phyloP scores from a whole-genome alignment of 2,888 invertebrate genomes.

The Chrysomela aeneicollis region DNA sequence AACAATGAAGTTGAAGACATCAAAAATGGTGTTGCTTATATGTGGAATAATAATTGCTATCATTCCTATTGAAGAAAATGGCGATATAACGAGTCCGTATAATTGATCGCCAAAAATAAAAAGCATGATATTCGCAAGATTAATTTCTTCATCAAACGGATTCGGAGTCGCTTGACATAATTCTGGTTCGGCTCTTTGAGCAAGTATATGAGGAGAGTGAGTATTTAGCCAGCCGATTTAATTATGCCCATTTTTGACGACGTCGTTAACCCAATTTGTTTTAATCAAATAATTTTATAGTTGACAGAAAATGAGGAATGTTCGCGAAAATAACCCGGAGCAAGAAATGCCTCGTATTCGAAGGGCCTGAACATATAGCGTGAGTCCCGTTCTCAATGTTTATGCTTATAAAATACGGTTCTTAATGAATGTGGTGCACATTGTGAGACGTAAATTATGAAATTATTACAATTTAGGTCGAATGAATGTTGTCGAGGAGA shows the following conservation, averaged over 20 bases:
- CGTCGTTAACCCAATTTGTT: not conserved
- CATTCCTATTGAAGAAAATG: not conserved
- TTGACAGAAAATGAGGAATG: slow-evolving; percentile 4
- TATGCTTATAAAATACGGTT: not conserved
- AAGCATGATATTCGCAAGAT: not conserved
- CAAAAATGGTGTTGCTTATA: no score
- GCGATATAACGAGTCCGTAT: not conserved
- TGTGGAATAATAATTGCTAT: no score
- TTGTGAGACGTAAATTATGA: not conserved
- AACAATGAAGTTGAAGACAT: no score
- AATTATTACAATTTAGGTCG: not conserved
- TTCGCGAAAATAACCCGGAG: not conserved
- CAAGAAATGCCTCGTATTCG: not conserved
- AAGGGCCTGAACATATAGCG: not conserved
- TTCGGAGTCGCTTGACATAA: not conserved
- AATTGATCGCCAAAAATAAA: not conserved
- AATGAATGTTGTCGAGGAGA: not conserved
- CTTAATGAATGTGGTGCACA: not conserved
- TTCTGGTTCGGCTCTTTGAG: not conserved
- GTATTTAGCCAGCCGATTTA: not conserved
- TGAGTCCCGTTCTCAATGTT: not conserved
- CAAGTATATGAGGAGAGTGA: not conserved
- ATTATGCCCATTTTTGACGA: slow-evolving; percentile 2
- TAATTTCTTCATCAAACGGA: not conserved
- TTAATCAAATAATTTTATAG: slow-evolving; percentile 2